Percentiles rank a stretch among this genome's conserved stretches.
These are phyloP conservation scores for Poeciliopsis retropinna DNA, from an alignment of 2,113 vertebrate species.

Conservation along the genomic window DNA sequence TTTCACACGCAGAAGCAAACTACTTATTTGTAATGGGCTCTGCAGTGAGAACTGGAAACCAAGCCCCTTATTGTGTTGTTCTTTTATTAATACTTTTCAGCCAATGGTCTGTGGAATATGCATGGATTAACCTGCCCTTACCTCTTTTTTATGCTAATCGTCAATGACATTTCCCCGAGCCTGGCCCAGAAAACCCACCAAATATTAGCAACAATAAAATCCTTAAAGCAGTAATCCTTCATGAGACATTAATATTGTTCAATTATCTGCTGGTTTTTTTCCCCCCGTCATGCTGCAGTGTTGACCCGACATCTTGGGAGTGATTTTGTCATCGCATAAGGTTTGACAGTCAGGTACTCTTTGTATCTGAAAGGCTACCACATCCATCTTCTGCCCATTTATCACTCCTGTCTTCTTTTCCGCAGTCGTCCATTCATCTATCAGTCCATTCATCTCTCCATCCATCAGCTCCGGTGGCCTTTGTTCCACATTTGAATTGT, in stretches of 20 bases:
- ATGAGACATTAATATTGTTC: constrained; percentile 24
- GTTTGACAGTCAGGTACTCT: constrained; percentile 60
- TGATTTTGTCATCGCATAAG: constrained; percentile 48
- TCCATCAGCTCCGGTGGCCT: constrained; percentile 70
- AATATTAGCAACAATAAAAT: constrained; percentile 58
- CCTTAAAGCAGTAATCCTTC: constrained; percentile 47
- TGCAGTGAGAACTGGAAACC: constrained; percentile 38
- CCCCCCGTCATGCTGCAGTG: neutral
- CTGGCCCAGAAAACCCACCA: constrained; percentile 54
- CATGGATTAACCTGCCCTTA: constrained; percentile 65
- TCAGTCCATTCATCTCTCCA: constrained; percentile 69
- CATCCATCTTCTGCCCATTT: constrained; percentile 62
- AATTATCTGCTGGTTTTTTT: constrained; percentile 24
- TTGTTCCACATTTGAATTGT: constrained; percentile 64
- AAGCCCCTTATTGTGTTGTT: constrained; percentile 66
- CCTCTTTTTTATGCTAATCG: constrained; percentile 75
- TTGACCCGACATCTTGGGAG: constrained; percentile 31
- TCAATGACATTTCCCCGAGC: constrained; percentile 70
- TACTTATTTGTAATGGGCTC: constrained; percentile 59
- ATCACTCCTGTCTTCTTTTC: constrained; percentile 66
- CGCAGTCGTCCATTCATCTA: constrained; percentile 65
- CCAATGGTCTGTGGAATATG: constrained; percentile 72
- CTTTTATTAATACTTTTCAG: constrained; percentile 72
- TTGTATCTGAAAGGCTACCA: constrained; percentile 49
- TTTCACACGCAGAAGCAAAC: constrained; percentile 42